Percentiles rank a stretch among this genome's conserved stretches.
These are phyloP conservation scores for Trachelus stipa DNA, from an alignment of 2,888 invertebrate genomes.

Conservation along the genomic window DNA sequence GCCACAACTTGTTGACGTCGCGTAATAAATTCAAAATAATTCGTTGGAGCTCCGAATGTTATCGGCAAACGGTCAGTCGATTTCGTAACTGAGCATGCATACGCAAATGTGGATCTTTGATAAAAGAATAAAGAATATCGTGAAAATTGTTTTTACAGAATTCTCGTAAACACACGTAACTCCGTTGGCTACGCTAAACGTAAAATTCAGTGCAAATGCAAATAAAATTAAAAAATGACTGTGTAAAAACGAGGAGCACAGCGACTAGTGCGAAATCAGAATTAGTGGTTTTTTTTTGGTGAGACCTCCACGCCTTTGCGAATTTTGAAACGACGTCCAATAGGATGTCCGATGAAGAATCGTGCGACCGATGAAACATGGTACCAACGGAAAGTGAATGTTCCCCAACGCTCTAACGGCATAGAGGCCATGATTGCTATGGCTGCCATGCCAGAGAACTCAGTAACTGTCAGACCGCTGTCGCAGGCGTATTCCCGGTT, in stretches of 20 bases:
- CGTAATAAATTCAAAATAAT: neutral
- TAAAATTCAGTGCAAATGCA: neutral
- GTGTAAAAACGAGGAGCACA: neutral
- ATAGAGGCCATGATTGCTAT: slow-evolving; percentile 16
- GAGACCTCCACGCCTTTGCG: no score
- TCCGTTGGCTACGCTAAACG: neutral
- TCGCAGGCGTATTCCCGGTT: slow-evolving; percentile 1
- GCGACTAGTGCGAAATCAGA: neutral
- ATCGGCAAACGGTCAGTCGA: neutral
- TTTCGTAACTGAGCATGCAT: neutral
- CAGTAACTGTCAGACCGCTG: slow-evolving; percentile 21
- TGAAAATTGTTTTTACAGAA: neutral
- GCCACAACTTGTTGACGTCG: neutral
- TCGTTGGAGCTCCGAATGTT: neutral
- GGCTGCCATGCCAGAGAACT: slow-evolving; percentile 12
- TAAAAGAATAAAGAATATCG: neutral
- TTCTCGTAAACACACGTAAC: neutral
- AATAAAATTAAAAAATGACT: neutral
- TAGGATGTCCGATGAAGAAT: neutral
- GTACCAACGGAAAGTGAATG: slow-evolving; percentile 25
- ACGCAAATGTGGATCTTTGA: neutral
- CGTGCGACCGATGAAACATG: neutral
- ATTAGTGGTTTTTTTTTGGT: neutral
- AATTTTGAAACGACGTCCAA: no score
- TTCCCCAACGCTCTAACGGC: slow-evolving; percentile 7